Conservation (phyloP, 2,113 vertebrate species). For the Leptobrachium leishanense region DNA sequence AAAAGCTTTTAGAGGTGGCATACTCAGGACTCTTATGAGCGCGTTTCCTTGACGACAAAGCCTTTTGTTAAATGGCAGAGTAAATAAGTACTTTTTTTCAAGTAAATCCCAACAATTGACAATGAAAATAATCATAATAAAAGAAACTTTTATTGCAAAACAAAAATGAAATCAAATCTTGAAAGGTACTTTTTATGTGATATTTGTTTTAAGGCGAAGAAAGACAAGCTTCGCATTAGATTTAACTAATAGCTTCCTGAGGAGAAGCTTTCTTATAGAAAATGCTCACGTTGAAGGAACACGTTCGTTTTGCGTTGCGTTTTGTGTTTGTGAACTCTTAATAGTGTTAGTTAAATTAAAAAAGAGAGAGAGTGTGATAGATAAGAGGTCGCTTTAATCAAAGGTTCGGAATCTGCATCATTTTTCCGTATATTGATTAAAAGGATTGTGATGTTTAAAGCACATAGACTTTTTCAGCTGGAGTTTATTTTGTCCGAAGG, state of each 20-base stretch:
- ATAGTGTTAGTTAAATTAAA: too few relatives aligned
- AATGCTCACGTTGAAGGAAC: too few relatives aligned
- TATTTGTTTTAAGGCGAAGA: constrained; percentile 10
- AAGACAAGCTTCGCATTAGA: background rate
- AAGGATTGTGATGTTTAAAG: too few relatives aligned
- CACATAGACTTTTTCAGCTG: too few relatives aligned
- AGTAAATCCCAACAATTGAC: constrained; percentile 54
- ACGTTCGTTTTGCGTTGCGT: too few relatives aligned
- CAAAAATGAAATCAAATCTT: constrained; percentile 14
- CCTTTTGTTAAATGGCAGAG: constrained; percentile 57
- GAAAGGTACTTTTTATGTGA: background rate
- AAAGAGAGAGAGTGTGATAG: too few relatives aligned
- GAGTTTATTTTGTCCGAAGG: too few relatives aligned
- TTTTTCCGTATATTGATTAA: too few relatives aligned
- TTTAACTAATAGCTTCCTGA: constrained; percentile 4
- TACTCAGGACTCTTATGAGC: constrained; percentile 34
- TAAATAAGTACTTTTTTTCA: constrained; percentile 59
- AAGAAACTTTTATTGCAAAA: constrained; percentile 12
- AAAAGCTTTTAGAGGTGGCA: constrained; percentile 48
- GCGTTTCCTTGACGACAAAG: constrained; percentile 56
- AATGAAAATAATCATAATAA: constrained; percentile 31
- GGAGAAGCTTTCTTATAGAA: background rate
- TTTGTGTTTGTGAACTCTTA: too few relatives aligned
- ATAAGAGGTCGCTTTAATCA: too few relatives aligned
- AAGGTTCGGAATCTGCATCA: too few relatives aligned